Evolutionary conservation across 2,113 vertebrate species (phyloP), one percentile per base, ranked within the genome.

Genomic region (Toxostoma redivivum): DNA sequence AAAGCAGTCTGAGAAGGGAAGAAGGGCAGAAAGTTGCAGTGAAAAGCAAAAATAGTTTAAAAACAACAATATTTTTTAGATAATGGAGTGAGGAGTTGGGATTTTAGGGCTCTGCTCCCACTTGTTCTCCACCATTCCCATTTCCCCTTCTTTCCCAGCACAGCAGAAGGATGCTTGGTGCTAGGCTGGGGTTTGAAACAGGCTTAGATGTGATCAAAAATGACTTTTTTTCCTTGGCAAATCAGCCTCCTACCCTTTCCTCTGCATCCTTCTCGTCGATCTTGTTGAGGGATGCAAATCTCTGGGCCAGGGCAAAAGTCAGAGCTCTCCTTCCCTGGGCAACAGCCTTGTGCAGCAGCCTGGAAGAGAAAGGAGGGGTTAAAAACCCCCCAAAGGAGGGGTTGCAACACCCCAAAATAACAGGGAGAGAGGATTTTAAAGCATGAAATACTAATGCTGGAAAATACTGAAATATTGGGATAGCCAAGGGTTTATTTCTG

Each of bases 311-410:
- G 7, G 92, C 97, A 0, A 98, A 99, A 25, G 97, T 98, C 83
- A 97, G 96, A 4, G 98, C 98, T 70, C 98, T 98, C 83, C 97
- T 98, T 12, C 98, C 98, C 12, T 98, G 92, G 64, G 95, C 95
- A 7, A 98, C 98, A 66, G 97, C 98, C 58, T 92, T 95, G 91
- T 99, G 98, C 45, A 99, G 97, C 65, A 98, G 89, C 82, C 99
- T 99, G 92, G 7, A 87, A 85, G 0, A 81, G 30, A 61, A 69
- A 85, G 5, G 9, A 73, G 45, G 2, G 7, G 3, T 10, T 50
- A 27, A 27, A 81, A 40, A 10, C 15, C n/a, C 28, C n/a, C n/a
- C n/a, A n/a, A n/a, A n/a, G n/a, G n/a, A n/a, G n/a, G n/a, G n/a
- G n/a, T n/a, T n/a, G n/a, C n/a, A 81, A 42, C 11, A 35, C 30